Evolutionary conservation across 2,113 vertebrate genomes (phyloP).

Genomic region (Sceloporus tristichus): DNA sequence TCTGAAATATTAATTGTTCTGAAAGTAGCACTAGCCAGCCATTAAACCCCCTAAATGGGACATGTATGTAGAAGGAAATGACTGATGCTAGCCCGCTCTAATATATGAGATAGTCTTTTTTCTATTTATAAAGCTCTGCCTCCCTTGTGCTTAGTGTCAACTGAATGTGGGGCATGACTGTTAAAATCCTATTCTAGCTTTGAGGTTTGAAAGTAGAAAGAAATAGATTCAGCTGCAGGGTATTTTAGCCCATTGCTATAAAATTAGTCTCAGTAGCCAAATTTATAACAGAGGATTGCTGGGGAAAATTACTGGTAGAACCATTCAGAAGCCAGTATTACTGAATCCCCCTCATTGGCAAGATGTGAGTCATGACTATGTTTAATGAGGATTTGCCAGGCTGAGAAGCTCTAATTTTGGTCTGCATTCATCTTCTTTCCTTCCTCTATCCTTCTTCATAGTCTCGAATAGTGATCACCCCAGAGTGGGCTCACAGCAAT

Average conservation of each 20-base stretch:
- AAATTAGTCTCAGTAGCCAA: neutral
- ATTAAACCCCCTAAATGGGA: slow-evolving; percentile 33
- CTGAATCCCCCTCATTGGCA: neutral
- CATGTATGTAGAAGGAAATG: neutral
- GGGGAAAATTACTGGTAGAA: neutral
- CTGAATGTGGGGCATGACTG: neutral
- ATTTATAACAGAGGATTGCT: neutral
- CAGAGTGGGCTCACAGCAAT: neutral
- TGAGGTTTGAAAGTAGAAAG: neutral
- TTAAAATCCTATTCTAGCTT: neutral
- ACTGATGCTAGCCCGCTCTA: neutral
- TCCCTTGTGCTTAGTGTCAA: slow-evolving; percentile 3
- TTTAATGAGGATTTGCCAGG: slow-evolving; percentile 2
- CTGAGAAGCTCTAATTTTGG: neutral
- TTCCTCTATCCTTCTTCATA: too few species aligned
- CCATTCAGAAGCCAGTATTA: neutral
- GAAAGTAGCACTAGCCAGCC: neutral
- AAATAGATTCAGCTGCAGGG: too few species aligned
- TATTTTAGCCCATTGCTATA: neutral
- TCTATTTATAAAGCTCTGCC: neutral
- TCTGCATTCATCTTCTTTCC: neutral
- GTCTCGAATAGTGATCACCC: neutral
- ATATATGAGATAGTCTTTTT: neutral
- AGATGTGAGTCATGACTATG: neutral
- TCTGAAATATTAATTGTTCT: slow-evolving; percentile 23